A percentile compares a stretch with the other conserved stretches of the same genome.
Evolutionary conservation across 2,113 vertebrate genomes (phyloP).

Genomic region (Bagarius yarrelli): DNA sequence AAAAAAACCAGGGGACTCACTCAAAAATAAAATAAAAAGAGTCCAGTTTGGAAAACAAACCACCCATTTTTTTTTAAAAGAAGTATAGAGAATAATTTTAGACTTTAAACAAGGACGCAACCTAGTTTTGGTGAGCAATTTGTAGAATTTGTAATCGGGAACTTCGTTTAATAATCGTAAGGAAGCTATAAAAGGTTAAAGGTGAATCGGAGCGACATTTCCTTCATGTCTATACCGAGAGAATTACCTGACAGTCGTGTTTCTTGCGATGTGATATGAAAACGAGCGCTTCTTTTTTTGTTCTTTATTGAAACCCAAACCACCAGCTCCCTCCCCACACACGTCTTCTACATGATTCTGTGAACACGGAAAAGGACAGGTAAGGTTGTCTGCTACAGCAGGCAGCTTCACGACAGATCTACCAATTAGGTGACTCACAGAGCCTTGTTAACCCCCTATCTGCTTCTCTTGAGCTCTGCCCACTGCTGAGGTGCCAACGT

Average conservation of each 20-base stretch:
- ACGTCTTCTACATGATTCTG: constrained; percentile 17
- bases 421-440: constrained; percentile 47
- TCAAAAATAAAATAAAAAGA: background rate
- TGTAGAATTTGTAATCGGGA: background rate
- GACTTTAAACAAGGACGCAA: background rate
- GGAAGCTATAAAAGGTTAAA: background rate
- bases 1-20: background rate
- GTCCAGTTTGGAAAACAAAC: background rate
- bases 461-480: constrained; percentile 21
- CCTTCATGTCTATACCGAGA: background rate
- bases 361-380: constrained; percentile 36
- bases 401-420: constrained; percentile 42
- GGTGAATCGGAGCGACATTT: background rate
- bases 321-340: constrained; percentile 1
- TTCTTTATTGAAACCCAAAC: background rate
- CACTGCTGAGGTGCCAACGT: constrained; percentile 40
- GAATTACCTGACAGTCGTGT: constrained; percentile 1
- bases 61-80: background rate
- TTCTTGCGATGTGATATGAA: constrained; percentile 5
- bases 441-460: constrained; percentile 44
- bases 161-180: background rate
- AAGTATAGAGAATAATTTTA: background rate
- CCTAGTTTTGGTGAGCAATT: background rate
- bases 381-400: constrained; percentile 31
- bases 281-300: background rate